Conservation (phyloP, 1,140 invertebrate genomes). For the Temnothorax nylanderi region DNA sequence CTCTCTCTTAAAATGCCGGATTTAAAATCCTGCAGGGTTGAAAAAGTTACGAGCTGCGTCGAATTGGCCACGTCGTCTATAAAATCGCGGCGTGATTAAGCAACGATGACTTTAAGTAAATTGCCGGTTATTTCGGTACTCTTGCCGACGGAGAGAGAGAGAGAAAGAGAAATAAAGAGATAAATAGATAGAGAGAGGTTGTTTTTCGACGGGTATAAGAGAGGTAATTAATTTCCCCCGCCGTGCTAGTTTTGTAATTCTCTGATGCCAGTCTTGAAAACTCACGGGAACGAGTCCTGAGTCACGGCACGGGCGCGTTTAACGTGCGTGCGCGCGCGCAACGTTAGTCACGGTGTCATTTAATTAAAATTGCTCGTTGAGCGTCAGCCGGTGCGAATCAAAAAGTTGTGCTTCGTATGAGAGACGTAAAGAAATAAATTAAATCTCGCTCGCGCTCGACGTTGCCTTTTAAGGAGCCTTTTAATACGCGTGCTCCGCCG, state of each 20-base stretch:
- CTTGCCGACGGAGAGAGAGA: background rate
- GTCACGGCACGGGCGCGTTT: constrained; percentile 49
- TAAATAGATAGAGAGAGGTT: background rate
- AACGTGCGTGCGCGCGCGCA: background rate
- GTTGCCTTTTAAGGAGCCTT: background rate
- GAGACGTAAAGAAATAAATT: constrained; percentile 58
- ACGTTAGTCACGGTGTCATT: constrained; percentile 59
- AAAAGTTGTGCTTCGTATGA: constrained; percentile 12
- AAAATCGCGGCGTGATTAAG: constrained; percentile 44
- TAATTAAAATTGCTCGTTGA: constrained; percentile 59
- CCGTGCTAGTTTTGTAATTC: constrained; percentile 25
- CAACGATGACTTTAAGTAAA: constrained; percentile 37
- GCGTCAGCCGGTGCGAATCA: constrained; percentile 38
- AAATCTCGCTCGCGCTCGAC: background rate
- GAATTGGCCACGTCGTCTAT: background rate
- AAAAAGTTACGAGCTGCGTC: constrained; percentile 33
- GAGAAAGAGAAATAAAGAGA: background rate
- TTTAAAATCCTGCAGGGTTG: constrained; percentile 27
- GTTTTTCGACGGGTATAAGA: background rate
- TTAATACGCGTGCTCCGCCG: background rate
- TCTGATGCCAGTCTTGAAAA: constrained; percentile 26
- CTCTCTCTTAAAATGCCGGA: constrained; percentile 40
- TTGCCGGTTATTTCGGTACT: constrained; percentile 31
- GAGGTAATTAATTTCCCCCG: constrained; percentile 33
- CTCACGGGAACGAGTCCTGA: constrained; percentile 56